phyloP scores from a whole-genome alignment of 2,888 invertebrate genomes.

The Atethmia centrago region DNA sequence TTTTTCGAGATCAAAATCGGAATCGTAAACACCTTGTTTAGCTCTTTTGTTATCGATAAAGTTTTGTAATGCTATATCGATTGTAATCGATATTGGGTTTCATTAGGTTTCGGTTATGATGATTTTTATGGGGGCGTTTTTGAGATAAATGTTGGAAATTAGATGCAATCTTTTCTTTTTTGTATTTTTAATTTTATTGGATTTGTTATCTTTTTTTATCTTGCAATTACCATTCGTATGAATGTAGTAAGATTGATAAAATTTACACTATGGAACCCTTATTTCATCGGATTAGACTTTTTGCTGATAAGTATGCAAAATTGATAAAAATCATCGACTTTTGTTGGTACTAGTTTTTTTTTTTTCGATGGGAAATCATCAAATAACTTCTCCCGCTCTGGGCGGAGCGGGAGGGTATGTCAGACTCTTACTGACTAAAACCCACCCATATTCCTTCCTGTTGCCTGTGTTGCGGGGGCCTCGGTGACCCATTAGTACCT shows the following conservation, averaged over 20 bases:
- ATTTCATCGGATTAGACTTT: slow-evolving; percentile 21
- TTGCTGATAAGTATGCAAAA: not conserved
- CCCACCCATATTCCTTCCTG: too few relatives aligned
- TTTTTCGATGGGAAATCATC: too few relatives aligned
- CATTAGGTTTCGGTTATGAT: slow-evolving; percentile 62
- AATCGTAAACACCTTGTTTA: slow-evolving; percentile 90
- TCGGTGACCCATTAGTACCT: too few relatives aligned
- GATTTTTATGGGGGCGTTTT: slow-evolving; percentile 50
- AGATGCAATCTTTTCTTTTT: slow-evolving; percentile 36
- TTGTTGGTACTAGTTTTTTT: too few relatives aligned
- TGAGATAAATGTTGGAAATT: slow-evolving; percentile 43
- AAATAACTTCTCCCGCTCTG: too few relatives aligned
- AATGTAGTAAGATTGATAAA: slow-evolving; percentile 17
- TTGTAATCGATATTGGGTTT: slow-evolving; percentile 70
- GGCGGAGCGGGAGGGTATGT: too few relatives aligned
- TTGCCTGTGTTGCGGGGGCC: too few relatives aligned
- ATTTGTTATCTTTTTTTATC: slow-evolving; percentile 23
- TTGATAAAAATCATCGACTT: not conserved
- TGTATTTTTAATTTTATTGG: slow-evolving; percentile 23
- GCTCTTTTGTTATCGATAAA: slow-evolving; percentile 80
- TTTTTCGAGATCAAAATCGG: slow-evolving; percentile 86
- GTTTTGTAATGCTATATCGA: slow-evolving; percentile 75
- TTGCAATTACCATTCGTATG: not conserved
- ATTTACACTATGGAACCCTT: slow-evolving; percentile 1
- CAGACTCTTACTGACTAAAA: too few relatives aligned